phyloP scores from a whole-genome alignment of 2,888 invertebrate species.

The Harmothoe impar region DNA sequence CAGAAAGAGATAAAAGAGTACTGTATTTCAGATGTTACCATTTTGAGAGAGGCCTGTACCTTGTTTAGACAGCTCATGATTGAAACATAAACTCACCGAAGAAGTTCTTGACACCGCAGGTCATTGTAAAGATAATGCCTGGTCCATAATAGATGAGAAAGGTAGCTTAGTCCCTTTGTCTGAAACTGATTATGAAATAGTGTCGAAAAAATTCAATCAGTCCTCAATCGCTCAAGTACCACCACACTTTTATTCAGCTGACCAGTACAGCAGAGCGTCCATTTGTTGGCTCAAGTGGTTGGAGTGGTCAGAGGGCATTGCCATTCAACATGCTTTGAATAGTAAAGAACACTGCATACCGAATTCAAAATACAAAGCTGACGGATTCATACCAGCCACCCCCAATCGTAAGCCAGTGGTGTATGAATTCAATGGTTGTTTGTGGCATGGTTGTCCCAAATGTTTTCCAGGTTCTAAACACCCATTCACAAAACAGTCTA shows the following conservation, averaged over 20 bases:
- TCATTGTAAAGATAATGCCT: neutral
- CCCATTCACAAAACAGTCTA: neutral
- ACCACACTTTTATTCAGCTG: neutral
- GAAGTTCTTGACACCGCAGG: neutral
- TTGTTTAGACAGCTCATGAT: neutral
- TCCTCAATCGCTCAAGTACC: neutral
- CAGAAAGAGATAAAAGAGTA: constrained; percentile 19
- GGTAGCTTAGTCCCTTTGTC: neutral
- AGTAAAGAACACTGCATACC: neutral
- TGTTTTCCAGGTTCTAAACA: neutral
- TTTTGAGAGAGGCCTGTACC: neutral
- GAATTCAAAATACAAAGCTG: constrained; percentile 7
- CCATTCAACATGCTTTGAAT: constrained; percentile 46
- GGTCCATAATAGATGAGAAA: neutral
- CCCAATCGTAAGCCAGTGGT: neutral
- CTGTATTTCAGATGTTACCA: constrained; percentile 50
- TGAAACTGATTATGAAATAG: neutral
- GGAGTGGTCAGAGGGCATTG: neutral
- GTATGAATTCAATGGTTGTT: constrained; percentile 54
- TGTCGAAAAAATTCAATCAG: neutral
- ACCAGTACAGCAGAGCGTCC: constrained; percentile 32
- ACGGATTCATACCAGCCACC: constrained; percentile 1
- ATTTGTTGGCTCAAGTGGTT: constrained; percentile 46
- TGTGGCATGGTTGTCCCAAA: constrained; percentile 40
- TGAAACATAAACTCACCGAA: neutral